phyloP scores from a whole-genome alignment of 2,888 invertebrate genomes.

The Pharmacophagus antenor region DNA sequence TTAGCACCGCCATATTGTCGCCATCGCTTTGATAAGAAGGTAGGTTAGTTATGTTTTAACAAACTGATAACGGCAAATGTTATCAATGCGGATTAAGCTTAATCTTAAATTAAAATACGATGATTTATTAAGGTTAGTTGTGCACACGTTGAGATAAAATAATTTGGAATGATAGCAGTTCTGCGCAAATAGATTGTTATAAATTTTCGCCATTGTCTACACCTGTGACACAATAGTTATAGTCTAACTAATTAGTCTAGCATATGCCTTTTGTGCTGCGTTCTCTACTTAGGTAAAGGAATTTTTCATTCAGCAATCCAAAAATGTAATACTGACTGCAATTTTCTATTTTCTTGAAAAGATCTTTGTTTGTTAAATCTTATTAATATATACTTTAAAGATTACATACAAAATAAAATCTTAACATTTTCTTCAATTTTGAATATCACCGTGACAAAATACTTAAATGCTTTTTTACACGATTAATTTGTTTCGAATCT shows the following conservation, averaged over 20 bases:
- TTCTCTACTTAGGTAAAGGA: background rate
- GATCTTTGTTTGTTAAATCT: background rate
- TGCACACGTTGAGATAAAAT: background rate
- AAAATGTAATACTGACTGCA: no score
- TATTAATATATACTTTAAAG: background rate
- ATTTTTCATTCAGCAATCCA: no score
- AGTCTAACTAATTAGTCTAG: background rate
- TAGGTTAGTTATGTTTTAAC: conserved; percentile 20
- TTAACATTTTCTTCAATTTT: background rate
- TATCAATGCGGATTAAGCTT: conserved; percentile 1
- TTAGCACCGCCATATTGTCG: conserved; percentile 23
- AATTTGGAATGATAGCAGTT: background rate
- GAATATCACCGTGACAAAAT: no score
- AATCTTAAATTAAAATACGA: background rate
- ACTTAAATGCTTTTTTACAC: background rate
- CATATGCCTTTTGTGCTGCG: background rate
- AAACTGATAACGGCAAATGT: conserved; percentile 13
- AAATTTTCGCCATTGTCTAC: background rate
- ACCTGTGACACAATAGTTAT: background rate
- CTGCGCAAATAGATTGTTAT: background rate
- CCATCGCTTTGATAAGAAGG: conserved; percentile 22
- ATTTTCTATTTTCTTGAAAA: no score
- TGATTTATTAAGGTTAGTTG: background rate
- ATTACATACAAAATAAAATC: background rate
- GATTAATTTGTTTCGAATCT: background rate